Evolutionary conservation across 1,140 invertebrate species (phyloP).

Genomic region (Thereuonema tuberculata): DNA sequence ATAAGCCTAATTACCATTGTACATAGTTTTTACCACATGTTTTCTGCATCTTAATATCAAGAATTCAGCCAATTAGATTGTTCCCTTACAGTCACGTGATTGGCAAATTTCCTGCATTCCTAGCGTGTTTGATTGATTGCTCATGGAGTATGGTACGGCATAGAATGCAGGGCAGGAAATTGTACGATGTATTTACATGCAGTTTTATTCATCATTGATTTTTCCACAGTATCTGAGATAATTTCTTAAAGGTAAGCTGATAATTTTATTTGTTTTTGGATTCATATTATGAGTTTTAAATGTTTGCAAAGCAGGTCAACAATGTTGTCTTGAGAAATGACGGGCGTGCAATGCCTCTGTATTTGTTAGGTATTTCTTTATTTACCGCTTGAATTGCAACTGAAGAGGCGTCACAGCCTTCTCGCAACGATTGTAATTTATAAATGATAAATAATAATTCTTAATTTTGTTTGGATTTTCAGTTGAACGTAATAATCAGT

Average conservation of each 20-base stretch:
- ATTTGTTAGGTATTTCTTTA: background rate
- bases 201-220: background rate
- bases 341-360: background rate
- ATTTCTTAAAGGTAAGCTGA: background rate
- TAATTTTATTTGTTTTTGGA: background rate
- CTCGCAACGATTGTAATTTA: background rate
- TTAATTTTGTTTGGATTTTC: background rate
- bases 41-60: too few relatives aligned
- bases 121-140: constrained; percentile 8
- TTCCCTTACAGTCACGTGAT: background rate
- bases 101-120: constrained; percentile 3
- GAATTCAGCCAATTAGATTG: background rate
- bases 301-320: background rate
- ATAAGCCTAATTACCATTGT: too few relatives aligned
- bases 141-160: background rate
- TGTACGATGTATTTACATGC: background rate
- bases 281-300: background rate
- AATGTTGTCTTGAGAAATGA: background rate
- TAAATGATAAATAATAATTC: background rate
- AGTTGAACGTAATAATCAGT: too few relatives aligned
- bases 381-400: background rate
- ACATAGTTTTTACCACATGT: too few relatives aligned
- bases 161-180: background rate
- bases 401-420: background rate
- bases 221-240: background rate